phyloP scores from a whole-genome alignment of 2,797 vertebrate species.

The Xiphophorus birchmanni region DNA sequence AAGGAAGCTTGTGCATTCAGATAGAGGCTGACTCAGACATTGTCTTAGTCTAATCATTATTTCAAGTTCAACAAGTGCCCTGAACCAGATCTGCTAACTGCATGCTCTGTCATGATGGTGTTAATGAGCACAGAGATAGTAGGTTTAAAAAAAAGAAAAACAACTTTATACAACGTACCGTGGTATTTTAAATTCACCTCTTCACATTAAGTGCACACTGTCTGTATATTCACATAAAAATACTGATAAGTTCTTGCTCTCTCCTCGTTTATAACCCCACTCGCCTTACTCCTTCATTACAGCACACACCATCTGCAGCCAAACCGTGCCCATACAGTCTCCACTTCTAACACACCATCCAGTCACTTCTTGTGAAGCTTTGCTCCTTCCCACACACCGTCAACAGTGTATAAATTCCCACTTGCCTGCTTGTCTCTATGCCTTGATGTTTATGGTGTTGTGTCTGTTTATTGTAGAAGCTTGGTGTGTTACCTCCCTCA shows the following conservation, averaged over 20 bases:
- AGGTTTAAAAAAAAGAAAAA: constrained; percentile 1
- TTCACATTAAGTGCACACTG: constrained; percentile 12
- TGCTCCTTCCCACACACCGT: constrained; percentile 33
- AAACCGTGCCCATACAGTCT: constrained; percentile 34
- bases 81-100: constrained; percentile 39
- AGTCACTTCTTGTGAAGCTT: constrained; percentile 26
- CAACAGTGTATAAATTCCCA: constrained; percentile 29
- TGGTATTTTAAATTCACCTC: constrained; percentile 1
- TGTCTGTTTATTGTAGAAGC: constrained; percentile 21
- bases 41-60: constrained; percentile 59
- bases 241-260: constrained; percentile 28
- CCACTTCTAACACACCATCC: constrained; percentile 26
- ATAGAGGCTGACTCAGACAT: constrained; percentile 60
- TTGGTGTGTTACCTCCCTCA: constrained; percentile 6
- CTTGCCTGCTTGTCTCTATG: constrained; percentile 22
- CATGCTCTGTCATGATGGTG: constrained; percentile 30
- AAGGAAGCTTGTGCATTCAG: constrained; percentile 62
- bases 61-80: constrained; percentile 49
- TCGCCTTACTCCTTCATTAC: constrained; percentile 23
- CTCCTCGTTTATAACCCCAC: constrained; percentile 30
- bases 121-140: constrained; percentile 41
- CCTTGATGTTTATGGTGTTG: constrained; percentile 9
- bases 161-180: not conserved
- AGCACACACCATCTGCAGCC: constrained; percentile 45
- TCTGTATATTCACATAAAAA: constrained; percentile 16